These are phyloP conservation scores for Pseudachorutes palmiensis DNA, from an alignment of 1,140 invertebrate species.

Conservation along the genomic window DNA sequence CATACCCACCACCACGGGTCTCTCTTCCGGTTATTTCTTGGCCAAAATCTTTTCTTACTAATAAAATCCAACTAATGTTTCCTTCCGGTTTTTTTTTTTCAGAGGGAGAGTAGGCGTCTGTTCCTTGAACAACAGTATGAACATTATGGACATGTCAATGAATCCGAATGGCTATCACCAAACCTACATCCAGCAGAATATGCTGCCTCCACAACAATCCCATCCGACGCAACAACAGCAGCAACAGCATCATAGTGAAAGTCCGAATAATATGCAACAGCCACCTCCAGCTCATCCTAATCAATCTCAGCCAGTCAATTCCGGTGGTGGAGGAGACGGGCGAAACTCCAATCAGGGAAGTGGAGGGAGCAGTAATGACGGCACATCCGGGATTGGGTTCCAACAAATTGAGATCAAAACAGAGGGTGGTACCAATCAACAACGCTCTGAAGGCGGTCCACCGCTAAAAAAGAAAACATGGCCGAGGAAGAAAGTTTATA, in stretches of 20 bases:
- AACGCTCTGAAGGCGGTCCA: neutral
- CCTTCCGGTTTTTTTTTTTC: conserved; percentile 5
- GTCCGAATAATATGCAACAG: conserved; percentile 35
- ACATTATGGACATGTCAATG: conserved; percentile 40
- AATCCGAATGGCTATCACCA: conserved; percentile 39
- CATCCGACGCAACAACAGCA: conserved; percentile 27
- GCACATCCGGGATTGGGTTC: conserved; percentile 18
- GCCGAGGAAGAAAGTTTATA: conserved; percentile 39
- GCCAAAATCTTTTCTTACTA: too few relatives aligned
- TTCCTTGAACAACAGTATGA: conserved; percentile 32
- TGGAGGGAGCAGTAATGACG: conserved; percentile 30
- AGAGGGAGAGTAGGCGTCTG: conserved; percentile 26
- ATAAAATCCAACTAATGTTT: neutral
- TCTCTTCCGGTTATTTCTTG: too few relatives aligned
- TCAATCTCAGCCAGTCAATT: conserved; percentile 27
- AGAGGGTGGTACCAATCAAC: neutral
- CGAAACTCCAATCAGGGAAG: conserved; percentile 35
- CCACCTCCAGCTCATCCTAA: conserved; percentile 34
- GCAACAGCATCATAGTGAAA: conserved; percentile 33
- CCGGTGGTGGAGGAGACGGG: conserved; percentile 27
- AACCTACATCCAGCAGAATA: conserved; percentile 34
- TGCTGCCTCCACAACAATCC: conserved; percentile 37
- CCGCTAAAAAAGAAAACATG: conserved; percentile 33
- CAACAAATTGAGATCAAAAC: conserved; percentile 19
- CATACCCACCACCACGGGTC: too few relatives aligned